Base-by-base conservation (phyloP, 2,888 invertebrate species). In the Hipparchia semele region DNA sequence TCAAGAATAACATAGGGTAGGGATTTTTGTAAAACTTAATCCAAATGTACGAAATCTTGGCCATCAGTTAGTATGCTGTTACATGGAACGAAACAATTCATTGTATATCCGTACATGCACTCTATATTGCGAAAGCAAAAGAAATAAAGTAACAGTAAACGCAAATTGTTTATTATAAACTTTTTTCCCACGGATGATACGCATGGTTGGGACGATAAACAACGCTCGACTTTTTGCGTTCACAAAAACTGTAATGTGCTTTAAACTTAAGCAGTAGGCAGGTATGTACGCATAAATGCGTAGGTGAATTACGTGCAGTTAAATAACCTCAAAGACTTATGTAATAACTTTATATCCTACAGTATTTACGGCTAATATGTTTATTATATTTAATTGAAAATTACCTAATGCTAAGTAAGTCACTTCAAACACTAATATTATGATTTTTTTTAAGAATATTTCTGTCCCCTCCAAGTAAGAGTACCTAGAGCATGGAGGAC, bases 101-200 rank as follows among this genome's bases (percentile, higher is more conserved):
- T 7, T 9, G 49, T 39, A 39, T 39, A 1, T 5, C 5, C 39
- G 39, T 39, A 39, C 2, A 39, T 39, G 39, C 39, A 39, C 5
- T 39, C 39, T 39, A 39, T 39, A 39, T 10, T 4, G 12, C 9
- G 23, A 51, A 23, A 33, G 12, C 33, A 65, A 65, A 65, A 65
- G 59, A 65, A 33, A 13, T 53, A 23, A 6, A 58, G 58, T 66
- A 60, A 71, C 71, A 67, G 71, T 39, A 54, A 58, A 62, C 23
- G 51, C 45, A 53, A 73, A 70, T 68, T 39, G 4, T n/a, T 39
- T 39, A 39, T 39, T 67, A 62, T 70, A 56, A 67, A 68, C 56
- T 53, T n/a, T 62, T n/a, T 77, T 77, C 77, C 74, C 76, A 77
- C 77, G 76, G 71, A 70, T 70, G 70, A 71, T 56, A 75, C 73